A percentile compares a stretch with the other conserved stretches of the same genome.
Evolutionary conservation across 2,113 vertebrate species (phyloP).

Genomic region (Procavia capensis): DNA sequence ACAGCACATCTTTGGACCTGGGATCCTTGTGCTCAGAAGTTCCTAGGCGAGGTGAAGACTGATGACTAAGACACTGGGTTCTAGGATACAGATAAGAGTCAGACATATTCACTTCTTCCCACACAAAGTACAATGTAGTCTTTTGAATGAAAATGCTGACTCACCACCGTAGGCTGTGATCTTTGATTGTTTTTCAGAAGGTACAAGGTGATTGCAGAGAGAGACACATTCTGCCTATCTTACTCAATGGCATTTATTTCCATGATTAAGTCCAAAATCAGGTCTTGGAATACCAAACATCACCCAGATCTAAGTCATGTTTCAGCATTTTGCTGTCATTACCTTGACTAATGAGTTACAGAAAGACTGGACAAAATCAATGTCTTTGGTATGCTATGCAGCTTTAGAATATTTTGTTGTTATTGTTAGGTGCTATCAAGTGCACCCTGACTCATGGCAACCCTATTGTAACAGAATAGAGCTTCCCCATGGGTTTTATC

Average conservation of each 20-base stretch:
- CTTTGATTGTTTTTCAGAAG: neutral
- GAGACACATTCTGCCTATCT: neutral
- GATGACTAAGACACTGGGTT: neutral
- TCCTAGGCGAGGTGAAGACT: too few relatives aligned
- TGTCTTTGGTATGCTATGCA: neutral
- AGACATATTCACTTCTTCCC: neutral
- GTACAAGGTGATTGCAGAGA: neutral
- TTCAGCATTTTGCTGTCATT: neutral
- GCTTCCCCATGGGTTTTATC: too few relatives aligned
- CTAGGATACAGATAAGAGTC: neutral
- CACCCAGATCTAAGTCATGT: neutral
- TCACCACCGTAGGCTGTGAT: neutral
- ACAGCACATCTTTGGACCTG: too few relatives aligned
- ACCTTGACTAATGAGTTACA: conserved; percentile 10
- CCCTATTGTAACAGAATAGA: too few relatives aligned
- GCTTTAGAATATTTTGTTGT: conserved; percentile 24
- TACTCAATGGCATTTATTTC: neutral
- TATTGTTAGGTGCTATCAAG: too few relatives aligned
- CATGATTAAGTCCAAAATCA: neutral
- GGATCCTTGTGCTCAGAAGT: too few relatives aligned
- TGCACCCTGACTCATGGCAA: too few relatives aligned
- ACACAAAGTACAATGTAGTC: neutral
- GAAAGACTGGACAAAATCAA: neutral
- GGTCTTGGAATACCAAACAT: neutral
- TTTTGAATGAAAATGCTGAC: neutral